Evolutionary conservation across 2,113 vertebrate species (phyloP).

Genomic region (Mus pahari): DNA sequence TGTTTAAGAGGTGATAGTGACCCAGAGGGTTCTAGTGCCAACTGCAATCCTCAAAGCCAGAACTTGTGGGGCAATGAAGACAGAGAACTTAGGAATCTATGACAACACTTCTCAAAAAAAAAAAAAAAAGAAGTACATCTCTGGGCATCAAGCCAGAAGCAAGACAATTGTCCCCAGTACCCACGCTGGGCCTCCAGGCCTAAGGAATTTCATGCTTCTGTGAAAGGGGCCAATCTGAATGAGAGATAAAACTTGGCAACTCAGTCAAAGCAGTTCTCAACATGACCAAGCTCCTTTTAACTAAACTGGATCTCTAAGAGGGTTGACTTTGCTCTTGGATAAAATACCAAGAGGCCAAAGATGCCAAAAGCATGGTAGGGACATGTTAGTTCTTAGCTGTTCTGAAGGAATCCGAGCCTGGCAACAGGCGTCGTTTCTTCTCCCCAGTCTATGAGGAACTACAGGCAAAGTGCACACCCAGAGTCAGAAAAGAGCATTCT

Average conservation of each 20-base stretch:
- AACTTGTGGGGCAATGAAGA: background rate
- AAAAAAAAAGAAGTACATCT: background rate
- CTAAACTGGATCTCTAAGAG: background rate
- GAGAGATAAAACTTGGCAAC: constrained; percentile 40
- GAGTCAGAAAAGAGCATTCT: background rate
- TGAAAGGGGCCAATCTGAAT: background rate
- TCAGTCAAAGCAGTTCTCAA: constrained; percentile 43
- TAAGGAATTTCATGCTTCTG: background rate
- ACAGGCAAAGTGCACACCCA: background rate
- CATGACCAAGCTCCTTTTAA: constrained; percentile 34
- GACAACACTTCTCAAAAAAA: background rate
- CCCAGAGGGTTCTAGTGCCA: fast-evolving
- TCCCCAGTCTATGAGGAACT: background rate
- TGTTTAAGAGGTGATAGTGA: background rate
- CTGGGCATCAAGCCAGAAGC: background rate
- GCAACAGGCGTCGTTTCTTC: background rate
- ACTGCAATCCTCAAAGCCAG: background rate
- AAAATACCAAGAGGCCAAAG: constrained; percentile 26
- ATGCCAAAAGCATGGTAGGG: constrained; percentile 45
- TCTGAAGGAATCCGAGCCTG: constrained; percentile 66
- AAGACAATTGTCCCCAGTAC: background rate
- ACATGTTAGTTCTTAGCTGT: constrained; percentile 65
- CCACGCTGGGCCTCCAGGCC: background rate
- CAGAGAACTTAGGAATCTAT: background rate
- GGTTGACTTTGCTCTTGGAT: constrained; percentile 59